phyloP scores from a whole-genome alignment of 2,888 invertebrate genomes.

The Nomada lathburiana region DNA sequence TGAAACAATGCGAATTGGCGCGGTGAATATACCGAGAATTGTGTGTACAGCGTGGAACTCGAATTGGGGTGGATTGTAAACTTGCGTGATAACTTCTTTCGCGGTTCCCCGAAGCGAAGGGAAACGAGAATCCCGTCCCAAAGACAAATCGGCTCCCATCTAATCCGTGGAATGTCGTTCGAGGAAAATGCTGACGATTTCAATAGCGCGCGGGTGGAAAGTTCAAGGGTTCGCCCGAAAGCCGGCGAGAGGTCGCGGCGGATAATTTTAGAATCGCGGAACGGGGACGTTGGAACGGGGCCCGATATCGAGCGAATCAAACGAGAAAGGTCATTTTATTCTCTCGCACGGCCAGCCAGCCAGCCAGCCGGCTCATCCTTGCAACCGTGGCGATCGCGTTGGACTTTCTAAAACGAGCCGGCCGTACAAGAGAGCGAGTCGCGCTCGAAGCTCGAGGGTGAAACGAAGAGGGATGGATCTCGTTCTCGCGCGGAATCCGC shows the following conservation, averaged over 20 bases:
- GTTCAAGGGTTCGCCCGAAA: slow-evolving; percentile 33
- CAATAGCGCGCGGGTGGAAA: slow-evolving; percentile 19
- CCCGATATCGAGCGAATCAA: slow-evolving; percentile 55
- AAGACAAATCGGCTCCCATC: neutral
- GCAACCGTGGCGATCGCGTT: slow-evolving; percentile 28
- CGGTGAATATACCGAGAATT: neutral
- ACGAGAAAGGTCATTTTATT: slow-evolving; percentile 62
- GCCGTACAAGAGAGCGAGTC: neutral
- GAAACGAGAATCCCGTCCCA: neutral
- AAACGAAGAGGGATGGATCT: neutral
- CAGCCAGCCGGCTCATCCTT: slow-evolving; percentile 35
- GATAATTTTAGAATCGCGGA: slow-evolving; percentile 40
- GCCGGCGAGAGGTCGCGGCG: neutral
- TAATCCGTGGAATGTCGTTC: slow-evolving; percentile 3
- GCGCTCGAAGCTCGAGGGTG: neutral
- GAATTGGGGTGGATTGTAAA: too few species aligned
- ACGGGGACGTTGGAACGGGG: slow-evolving; percentile 27
- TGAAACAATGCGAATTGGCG: slow-evolving; percentile 17
- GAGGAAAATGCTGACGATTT: slow-evolving; percentile 4
- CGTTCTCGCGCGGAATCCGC: slow-evolving; percentile 48
- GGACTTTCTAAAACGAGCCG: slow-evolving; percentile 60
- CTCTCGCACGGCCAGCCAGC: slow-evolving; percentile 30
- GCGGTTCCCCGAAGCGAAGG: neutral
- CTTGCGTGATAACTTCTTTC: neutral
- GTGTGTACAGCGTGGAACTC: neutral